Evolutionary conservation across 2,888 invertebrate genomes (phyloP).

Genomic region (Drosophila testacea): DNA sequence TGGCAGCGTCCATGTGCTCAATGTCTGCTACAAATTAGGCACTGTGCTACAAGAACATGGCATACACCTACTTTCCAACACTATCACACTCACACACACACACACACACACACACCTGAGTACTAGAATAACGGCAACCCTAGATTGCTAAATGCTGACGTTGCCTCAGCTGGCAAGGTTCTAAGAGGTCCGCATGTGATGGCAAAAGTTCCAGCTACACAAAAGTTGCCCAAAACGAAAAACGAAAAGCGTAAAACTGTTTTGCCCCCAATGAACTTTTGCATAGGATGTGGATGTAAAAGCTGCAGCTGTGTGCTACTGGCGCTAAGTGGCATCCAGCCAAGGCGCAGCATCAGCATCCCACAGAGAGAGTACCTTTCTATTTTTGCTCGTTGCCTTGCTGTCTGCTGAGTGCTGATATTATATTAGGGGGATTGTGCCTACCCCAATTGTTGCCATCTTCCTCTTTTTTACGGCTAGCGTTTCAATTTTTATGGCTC

Average conservation of each 20-base stretch:
- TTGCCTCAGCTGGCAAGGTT: constrained; percentile 57
- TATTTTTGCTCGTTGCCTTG: constrained; percentile 1
- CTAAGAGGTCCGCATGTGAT: constrained; percentile 52
- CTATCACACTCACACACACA: constrained; percentile 16
- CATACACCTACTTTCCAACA: constrained; percentile 6
- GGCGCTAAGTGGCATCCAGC: constrained; percentile 69
- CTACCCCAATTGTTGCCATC: constrained; percentile 35
- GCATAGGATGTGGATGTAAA: constrained; percentile 39
- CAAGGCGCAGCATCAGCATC: constrained; percentile 62
- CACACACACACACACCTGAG: constrained; percentile 4
- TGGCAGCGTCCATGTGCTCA: constrained; percentile 15
- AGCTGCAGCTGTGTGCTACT: constrained; percentile 51
- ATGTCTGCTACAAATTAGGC: constrained; percentile 40
- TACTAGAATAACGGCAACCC: constrained; percentile 24
- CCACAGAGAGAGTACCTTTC: constrained; percentile 22
- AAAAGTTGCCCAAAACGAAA: constrained; percentile 52
- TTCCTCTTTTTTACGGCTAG: constrained; percentile 57
- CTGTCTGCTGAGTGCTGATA: constrained; percentile 49
- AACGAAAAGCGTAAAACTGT: constrained; percentile 30
- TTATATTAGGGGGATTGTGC: constrained; percentile 30
- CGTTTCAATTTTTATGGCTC: constrained; percentile 73
- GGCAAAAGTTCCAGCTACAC: constrained; percentile 45
- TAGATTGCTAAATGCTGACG: constrained; percentile 16
- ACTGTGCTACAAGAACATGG: constrained; percentile 29
- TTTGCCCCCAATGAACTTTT: constrained; percentile 59